Evolutionary conservation across 2,113 vertebrate genomes (phyloP).

Genomic region (Hypocryptadius cinnamomeus): DNA sequence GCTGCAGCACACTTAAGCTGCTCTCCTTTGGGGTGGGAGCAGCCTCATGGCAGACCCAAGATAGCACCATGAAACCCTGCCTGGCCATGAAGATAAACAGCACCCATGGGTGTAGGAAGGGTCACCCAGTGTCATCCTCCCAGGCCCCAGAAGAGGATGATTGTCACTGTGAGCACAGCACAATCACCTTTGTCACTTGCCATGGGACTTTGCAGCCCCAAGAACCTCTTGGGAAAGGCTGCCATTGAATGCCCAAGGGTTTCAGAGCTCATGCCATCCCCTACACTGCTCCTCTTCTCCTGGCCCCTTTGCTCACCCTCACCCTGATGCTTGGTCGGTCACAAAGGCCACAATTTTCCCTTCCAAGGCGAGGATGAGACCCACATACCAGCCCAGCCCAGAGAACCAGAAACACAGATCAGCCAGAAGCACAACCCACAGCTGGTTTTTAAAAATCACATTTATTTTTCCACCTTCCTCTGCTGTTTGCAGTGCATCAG

Average conservation of each 20-base stretch:
- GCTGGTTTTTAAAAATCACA: neutral
- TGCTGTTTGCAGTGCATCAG: neutral
- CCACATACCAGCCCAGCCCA: fast-evolving
- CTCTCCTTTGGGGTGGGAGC: neutral
- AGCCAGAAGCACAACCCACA: neutral
- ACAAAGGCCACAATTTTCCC: neutral
- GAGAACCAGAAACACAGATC: neutral
- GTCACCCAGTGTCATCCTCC: neutral
- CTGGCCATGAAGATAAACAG: neutral
- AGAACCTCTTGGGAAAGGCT: neutral
- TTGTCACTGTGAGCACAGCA: neutral
- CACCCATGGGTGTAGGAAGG: neutral
- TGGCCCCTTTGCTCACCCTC: neutral
- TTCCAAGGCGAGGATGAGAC: neutral
- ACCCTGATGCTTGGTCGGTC: neutral
- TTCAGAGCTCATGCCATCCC: neutral
- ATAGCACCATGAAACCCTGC: neutral
- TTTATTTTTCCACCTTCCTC: neutral
- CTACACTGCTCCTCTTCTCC: neutral
- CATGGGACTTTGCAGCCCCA: neutral
- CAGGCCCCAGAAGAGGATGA: neutral
- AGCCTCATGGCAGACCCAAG: neutral
- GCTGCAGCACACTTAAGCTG: neutral
- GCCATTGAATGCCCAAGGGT: neutral
- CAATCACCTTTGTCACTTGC: neutral